These are phyloP conservation scores for Frankliniella intonsa DNA, from an alignment of 2,888 invertebrate genomes.

Conservation along the genomic window DNA sequence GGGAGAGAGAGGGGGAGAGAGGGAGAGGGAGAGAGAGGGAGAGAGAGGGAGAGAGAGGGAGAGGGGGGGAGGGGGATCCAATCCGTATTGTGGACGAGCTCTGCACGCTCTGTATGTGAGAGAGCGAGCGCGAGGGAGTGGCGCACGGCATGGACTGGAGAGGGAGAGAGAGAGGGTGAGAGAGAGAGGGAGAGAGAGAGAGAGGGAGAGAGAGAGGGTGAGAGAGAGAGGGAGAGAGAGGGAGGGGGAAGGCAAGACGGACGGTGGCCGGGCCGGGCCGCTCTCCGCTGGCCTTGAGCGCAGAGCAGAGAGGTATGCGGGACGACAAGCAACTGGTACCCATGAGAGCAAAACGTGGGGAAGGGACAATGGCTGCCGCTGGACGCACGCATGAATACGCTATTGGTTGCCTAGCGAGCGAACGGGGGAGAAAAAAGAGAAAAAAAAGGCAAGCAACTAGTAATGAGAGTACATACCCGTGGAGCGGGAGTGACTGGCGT, in stretches of 20 bases:
- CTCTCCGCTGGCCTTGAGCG: not conserved
- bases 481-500: too few relatives aligned
- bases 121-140: not conserved
- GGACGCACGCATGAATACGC: constrained; percentile 1
- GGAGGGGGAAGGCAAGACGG: not conserved
- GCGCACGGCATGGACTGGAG: not conserved
- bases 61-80: not conserved
- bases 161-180: not conserved
- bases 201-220: not conserved
- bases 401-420: not conserved
- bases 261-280: not conserved
- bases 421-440: too few relatives aligned
- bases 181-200: not conserved
- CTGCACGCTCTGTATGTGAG: not conserved
- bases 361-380: not conserved
- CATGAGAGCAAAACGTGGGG: not conserved
- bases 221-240: too few relatives aligned
- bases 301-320: not conserved
- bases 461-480: too few relatives aligned
- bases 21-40: not conserved
- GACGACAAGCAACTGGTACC: constrained; percentile 5
- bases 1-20: not conserved
- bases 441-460: too few relatives aligned
- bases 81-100: too few relatives aligned
- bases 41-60: constrained; percentile 1